Evolutionary conservation across 2,888 invertebrate species (phyloP).

Genomic region (Andricus curvator): DNA sequence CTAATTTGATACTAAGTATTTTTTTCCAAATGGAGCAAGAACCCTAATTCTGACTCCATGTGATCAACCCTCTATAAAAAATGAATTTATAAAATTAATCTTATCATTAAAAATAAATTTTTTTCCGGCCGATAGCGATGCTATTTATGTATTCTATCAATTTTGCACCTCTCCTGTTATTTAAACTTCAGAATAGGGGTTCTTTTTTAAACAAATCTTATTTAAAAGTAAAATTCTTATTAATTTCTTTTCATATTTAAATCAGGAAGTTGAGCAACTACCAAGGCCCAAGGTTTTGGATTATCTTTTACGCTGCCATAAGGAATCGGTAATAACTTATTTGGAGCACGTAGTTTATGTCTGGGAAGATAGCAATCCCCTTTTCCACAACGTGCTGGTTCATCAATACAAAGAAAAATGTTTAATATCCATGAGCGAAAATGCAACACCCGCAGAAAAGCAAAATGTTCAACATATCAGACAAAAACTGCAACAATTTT

Average conservation of each 20-base stretch:
- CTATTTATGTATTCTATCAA: too few species aligned
- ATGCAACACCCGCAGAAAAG: constrained; percentile 76
- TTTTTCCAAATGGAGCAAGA: too few species aligned
- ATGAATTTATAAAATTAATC: too few species aligned
- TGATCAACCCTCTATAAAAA: too few species aligned
- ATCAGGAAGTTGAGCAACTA: constrained; percentile 90
- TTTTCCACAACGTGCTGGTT: constrained; percentile 94
- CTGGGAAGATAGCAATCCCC: constrained; percentile 91
- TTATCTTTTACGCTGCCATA: constrained; percentile 90
- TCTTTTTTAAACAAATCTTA: neutral
- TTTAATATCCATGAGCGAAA: constrained; percentile 68
- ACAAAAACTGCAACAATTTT: constrained; percentile 86
- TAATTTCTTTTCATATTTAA: constrained; percentile 15
- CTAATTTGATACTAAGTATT: too few species aligned
- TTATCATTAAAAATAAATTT: too few species aligned
- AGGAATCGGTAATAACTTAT: constrained; percentile 92
- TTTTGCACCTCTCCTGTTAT: too few species aligned
- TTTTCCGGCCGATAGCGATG: too few species aligned
- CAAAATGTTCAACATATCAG: constrained; percentile 81
- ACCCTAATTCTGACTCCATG: too few species aligned
- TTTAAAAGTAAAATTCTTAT: neutral
- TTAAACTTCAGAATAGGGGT: too few species aligned
- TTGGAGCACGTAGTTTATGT: constrained; percentile 95
- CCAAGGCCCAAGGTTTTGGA: constrained; percentile 94
- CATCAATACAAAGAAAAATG: constrained; percentile 91